These are phyloP conservation scores for Drosophila emarginata DNA, from an alignment of 2,888 invertebrate genomes.

Conservation along the genomic window DNA sequence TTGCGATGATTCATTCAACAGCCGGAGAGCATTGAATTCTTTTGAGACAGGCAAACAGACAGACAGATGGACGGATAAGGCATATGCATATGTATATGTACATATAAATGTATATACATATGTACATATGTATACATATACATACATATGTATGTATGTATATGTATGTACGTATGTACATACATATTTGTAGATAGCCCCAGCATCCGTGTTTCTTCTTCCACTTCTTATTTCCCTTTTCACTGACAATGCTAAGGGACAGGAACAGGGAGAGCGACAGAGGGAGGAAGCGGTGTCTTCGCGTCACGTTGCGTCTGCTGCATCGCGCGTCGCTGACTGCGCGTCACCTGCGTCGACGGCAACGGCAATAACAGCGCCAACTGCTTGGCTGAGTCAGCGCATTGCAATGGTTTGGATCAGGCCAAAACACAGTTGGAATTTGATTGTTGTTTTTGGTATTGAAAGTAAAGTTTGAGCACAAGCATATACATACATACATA, in stretches of 20 bases:
- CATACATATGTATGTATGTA: too few species aligned
- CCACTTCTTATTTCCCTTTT: conserved; percentile 11
- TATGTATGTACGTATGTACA: too few species aligned
- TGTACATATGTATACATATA: too few species aligned
- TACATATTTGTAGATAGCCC: background rate
- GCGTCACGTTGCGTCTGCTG: background rate
- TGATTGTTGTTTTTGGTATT: background rate
- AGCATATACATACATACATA: too few species aligned
- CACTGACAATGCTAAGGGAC: background rate
- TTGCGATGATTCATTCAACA: conserved; percentile 33
- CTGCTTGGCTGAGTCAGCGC: conserved; percentile 28
- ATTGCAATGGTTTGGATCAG: conserved; percentile 13
- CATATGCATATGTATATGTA: background rate
- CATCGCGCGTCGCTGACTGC: conserved; percentile 2
- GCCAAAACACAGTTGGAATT: conserved; percentile 11
- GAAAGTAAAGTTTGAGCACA: background rate
- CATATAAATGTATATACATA: too few species aligned
- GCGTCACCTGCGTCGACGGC: conserved; percentile 7
- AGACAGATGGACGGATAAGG: background rate
- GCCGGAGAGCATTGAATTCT: conserved; percentile 6
- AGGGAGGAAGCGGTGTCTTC: background rate
- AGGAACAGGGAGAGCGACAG: background rate
- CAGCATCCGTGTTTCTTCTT: background rate
- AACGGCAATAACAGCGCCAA: background rate
- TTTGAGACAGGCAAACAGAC: background rate